Percentiles rank a stretch among this genome's conserved stretches.
These are phyloP conservation scores for Salarias fasciatus DNA, from an alignment of 2,797 vertebrate genomes.

Conservation along the genomic window DNA sequence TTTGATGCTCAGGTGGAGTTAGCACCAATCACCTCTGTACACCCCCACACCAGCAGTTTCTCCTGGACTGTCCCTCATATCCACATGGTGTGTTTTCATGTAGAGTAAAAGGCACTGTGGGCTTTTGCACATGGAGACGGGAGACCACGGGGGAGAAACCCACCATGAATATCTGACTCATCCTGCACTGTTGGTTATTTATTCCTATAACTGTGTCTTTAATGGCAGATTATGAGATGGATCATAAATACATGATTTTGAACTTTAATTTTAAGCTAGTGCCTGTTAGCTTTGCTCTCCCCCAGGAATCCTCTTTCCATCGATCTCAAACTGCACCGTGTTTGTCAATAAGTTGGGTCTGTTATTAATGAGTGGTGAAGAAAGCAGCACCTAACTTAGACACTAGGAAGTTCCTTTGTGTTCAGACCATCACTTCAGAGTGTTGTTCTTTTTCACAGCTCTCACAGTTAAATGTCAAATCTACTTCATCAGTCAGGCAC, in stretches of 20 bases:
- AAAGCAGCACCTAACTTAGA: too few species aligned
- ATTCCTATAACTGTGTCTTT: too few species aligned
- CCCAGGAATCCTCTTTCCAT: conserved; percentile 44
- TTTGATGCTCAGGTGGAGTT: conserved; percentile 17
- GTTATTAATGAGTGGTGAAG: too few species aligned
- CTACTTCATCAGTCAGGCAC: background rate
- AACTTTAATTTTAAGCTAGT: too few species aligned
- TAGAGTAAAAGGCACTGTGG: conserved; percentile 3
- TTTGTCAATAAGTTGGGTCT: conserved; percentile 1
- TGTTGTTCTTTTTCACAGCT: background rate
- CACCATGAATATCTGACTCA: too few species aligned
- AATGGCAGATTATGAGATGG: background rate
- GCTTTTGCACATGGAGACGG: conserved; percentile 33
- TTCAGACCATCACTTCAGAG: too few species aligned
- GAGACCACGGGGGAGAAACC: conserved; percentile 28
- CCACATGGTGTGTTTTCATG: conserved; percentile 4
- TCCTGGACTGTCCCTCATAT: conserved; percentile 23
- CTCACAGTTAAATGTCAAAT: conserved; percentile 1
- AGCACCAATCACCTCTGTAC: conserved; percentile 17
- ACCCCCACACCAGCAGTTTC: conserved; percentile 14
- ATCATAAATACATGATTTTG: too few species aligned
- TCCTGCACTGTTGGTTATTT: too few species aligned
- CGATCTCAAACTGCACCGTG: conserved; percentile 11
- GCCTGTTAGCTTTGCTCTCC: background rate
- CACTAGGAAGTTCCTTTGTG: too few species aligned